Evolutionary conservation across 2,888 invertebrate species (phyloP), one percentile per base, ranked within the genome.

Genomic region (Sphaerophoria rueppellii): DNA sequence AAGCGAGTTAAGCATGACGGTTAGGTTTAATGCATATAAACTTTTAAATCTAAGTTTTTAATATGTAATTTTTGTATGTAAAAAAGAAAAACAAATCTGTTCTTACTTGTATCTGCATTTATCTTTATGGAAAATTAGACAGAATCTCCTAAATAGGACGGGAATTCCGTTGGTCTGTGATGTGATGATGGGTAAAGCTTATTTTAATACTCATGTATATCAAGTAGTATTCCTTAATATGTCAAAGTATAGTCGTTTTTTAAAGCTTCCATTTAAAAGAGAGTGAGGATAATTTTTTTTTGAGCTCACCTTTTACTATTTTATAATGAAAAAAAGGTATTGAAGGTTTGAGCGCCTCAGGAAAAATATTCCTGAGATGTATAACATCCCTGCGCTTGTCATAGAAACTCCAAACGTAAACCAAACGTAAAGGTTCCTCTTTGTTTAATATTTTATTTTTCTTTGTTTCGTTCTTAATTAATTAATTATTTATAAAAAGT

Each of bases 1-100:
- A 87, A 86, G 35, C 52, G 87, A 16, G 76, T 71, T n/a, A 82
- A 87, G 52, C 34, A 77, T 1, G 0, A 9, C 0, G 43, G 60
- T n/a, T 60, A 43, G 43, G 2, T 2, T 24, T 24, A 24, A 24
- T 24, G 6, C 6, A n/a, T 35, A 0, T n/a, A 1, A n/a, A 9
- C 9, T 43, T 43, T 40, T 40, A 40, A 4, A 40, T 7, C 4
- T 40, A 24, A 24, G 24, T 40, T 6, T 40, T 40, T 40, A 6
- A 12, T 43, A 43, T 9, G 11, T 11, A 40, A 40, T 40, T 9
- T 40, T 24, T 24, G 24, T 24, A 24, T 24, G 4, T 43, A 43
- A 2, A 43, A 43, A 9, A 43, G 43, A 43, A 43, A 11, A 43
- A 43, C 12, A 9, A 43, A 9, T 43, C 24, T 24, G 24, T 2